A percentile compares a stretch with the other conserved stretches of the same genome.
phyloP scores from a whole-genome alignment of 2,113 vertebrate genomes.

The Gyps fulvus region DNA sequence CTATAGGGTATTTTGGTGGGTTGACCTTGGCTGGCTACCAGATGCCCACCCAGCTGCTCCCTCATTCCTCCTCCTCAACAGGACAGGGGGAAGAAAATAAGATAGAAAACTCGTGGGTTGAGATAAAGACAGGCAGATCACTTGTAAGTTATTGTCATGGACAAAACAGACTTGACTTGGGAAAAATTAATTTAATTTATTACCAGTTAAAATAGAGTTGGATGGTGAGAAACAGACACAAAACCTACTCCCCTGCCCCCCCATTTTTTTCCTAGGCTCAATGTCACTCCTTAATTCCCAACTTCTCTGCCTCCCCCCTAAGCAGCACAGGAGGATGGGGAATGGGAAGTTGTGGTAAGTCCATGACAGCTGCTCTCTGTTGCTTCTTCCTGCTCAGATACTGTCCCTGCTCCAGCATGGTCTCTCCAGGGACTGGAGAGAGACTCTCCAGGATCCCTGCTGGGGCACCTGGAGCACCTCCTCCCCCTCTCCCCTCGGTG shows the following conservation, averaged over 20 bases:
- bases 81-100: not conserved
- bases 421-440: too few species aligned
- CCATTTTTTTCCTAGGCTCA: not conserved
- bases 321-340: not conserved
- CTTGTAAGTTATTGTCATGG: not conserved
- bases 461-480: too few species aligned
- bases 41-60: not conserved
- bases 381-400: not conserved
- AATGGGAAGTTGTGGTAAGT: not conserved
- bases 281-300: not conserved
- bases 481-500: too few species aligned
- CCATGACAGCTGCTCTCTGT: not conserved
- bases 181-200: not conserved
- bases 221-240: not conserved
- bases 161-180: not conserved
- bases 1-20: not conserved
- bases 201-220: not conserved
- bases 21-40: not conserved
- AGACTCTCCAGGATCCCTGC: too few species aligned
- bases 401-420: not conserved
- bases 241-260: not conserved
- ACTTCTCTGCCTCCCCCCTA: not conserved
- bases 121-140: not conserved
- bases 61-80: not conserved
- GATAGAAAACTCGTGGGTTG: accelerated